A percentile compares a stretch with the other conserved stretches of the same genome.
Evolutionary conservation across 2,113 vertebrate genomes (phyloP).

Genomic region (Macroglossus sobrinus): DNA sequence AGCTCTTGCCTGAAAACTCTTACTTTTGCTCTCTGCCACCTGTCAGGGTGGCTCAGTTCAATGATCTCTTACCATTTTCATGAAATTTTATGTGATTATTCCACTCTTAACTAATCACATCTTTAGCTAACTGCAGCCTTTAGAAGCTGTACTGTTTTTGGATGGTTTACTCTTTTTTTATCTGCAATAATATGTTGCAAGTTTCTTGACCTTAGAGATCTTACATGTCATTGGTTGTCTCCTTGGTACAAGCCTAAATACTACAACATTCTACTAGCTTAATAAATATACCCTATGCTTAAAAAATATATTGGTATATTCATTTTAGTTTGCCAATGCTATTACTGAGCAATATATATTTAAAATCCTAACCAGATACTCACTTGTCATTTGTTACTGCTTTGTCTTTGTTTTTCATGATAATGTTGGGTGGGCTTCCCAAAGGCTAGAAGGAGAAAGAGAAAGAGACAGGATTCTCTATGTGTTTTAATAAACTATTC

Average conservation of each 20-base stretch:
- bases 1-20: neutral
- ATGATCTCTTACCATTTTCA: neutral
- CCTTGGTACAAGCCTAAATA: neutral
- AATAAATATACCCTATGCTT: neutral
- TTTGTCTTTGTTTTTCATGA: neutral
- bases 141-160: neutral
- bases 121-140: neutral
- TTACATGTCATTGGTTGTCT: neutral
- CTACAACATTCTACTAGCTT: neutral
- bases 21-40: neutral
- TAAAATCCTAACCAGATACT: neutral
- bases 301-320: neutral
- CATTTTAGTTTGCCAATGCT: neutral
- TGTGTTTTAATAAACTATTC: constrained; percentile 12
- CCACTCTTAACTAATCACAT: neutral
- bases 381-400: neutral
- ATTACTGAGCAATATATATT: neutral
- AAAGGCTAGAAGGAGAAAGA: neutral
- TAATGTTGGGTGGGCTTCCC: neutral
- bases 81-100: neutral
- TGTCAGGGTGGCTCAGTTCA: neutral
- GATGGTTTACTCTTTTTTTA: neutral
- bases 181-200: neutral
- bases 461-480: neutral
- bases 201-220: neutral